Conservation (phyloP, 2,113 vertebrate genomes). For the Todiramphus chloris region DNA sequence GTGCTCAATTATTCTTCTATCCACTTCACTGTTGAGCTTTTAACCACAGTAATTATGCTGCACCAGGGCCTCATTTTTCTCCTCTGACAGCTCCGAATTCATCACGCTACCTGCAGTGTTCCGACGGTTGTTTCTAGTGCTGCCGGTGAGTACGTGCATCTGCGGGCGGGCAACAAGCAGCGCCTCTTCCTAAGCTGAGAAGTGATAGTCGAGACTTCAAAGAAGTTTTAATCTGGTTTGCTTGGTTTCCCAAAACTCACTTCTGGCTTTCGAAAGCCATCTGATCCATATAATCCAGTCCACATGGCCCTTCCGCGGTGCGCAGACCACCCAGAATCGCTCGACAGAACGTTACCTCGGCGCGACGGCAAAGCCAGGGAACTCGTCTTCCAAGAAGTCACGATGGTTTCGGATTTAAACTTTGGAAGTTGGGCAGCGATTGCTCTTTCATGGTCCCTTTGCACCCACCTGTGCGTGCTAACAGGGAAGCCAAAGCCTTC, state of each 20-base stretch:
- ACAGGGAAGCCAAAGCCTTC: not conserved
- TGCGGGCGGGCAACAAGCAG: not conserved
- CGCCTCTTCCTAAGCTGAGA: not conserved
- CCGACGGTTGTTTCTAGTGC: constrained; percentile 62
- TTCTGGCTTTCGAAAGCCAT: constrained; percentile 54
- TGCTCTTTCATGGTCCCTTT: not conserved
- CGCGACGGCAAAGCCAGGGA: not conserved
- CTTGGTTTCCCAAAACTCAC: constrained; percentile 18
- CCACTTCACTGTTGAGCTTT: constrained; percentile 47
- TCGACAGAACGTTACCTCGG: not conserved
- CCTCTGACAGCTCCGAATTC: constrained; percentile 57
- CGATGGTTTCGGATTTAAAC: not conserved
- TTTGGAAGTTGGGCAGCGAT: not conserved
- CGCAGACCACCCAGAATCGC: constrained; percentile 60
- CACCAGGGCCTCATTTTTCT: not conserved
- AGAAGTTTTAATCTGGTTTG: constrained; percentile 30
- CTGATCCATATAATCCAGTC: constrained; percentile 50
- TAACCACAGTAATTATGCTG: constrained; percentile 52
- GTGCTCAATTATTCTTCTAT: constrained; percentile 62
- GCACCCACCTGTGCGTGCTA: not conserved
- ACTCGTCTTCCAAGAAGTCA: not conserved
- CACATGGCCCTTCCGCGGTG: constrained; percentile 43
- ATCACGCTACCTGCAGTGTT: constrained; percentile 58
- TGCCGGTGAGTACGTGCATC: constrained; percentile 31
- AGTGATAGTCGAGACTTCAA: constrained; percentile 24